These are phyloP conservation scores for Anthoscopus minutus DNA, from an alignment of 2,113 vertebrate genomes.

Conservation along the genomic window DNA sequence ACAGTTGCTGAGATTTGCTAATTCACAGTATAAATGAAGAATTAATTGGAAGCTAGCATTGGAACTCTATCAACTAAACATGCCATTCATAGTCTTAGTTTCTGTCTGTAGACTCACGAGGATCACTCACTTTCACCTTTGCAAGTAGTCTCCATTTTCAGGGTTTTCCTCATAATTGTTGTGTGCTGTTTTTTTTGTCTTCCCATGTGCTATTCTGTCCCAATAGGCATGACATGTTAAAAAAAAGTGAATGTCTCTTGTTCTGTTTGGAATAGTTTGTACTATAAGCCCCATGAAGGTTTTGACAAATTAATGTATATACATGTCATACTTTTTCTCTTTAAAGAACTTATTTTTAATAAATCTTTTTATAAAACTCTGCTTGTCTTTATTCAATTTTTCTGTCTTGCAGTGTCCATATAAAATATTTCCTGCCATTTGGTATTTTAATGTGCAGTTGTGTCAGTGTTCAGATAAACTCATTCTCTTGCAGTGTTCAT, in stretches of 20 bases:
- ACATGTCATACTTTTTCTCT: conserved; percentile 46
- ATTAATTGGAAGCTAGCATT: neutral
- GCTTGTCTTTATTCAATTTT: neutral
- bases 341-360: conserved; percentile 75
- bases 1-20: neutral
- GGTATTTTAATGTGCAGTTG: neutral
- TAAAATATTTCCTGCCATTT: neutral
- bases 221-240: neutral
- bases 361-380: conserved; percentile 68
- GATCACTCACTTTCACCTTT: neutral
- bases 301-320: conserved; percentile 68
- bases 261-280: conserved; percentile 8
- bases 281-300: neutral
- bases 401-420: neutral
- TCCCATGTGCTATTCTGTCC: neutral
- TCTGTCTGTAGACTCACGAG: neutral
- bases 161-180: neutral
- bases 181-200: neutral
- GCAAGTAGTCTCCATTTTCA: neutral
- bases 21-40: neutral
- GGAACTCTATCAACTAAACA: neutral
- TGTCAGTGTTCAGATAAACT: neutral
- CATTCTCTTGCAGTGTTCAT: neutral
- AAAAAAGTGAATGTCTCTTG: neutral
- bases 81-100: neutral